Conservation (phyloP, 2,113 vertebrate species). For the Hydropotes inermis region DNA sequence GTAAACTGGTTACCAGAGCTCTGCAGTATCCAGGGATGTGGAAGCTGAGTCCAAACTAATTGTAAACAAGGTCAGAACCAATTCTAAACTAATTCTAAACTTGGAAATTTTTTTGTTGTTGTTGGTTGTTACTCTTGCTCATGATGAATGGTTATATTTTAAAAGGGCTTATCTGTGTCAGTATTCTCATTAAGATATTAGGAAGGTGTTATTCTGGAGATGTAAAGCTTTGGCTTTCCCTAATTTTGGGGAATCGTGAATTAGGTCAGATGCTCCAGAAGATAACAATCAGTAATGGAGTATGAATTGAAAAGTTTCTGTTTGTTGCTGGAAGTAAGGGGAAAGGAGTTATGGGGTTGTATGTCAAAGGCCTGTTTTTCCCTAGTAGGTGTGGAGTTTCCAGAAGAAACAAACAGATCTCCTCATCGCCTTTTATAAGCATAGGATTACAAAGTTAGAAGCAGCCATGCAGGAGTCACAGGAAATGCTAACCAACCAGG, state of each 20-base stretch:
- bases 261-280: slow-evolving; percentile 2
- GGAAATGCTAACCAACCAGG: slow-evolving; percentile 74
- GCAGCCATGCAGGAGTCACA: slow-evolving; percentile 81
- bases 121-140: not conserved
- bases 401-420: slow-evolving; percentile 87
- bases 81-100: not conserved
- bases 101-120: not conserved
- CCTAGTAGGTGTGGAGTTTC: slow-evolving; percentile 85
- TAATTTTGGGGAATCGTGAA: not conserved
- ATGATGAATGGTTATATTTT: slow-evolving; percentile 15
- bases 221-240: not conserved
- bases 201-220: not conserved
- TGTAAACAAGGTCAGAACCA: not conserved
- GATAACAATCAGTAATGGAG: slow-evolving; percentile 25
- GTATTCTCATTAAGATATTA: slow-evolving; percentile 18
- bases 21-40: not conserved
- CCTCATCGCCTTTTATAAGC: slow-evolving; percentile 82
- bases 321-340: slow-evolving; percentile 11
- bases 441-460: slow-evolving; percentile 82
- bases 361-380: slow-evolving; percentile 21
- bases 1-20: not conserved
- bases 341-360: not conserved
- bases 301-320: slow-evolving; percentile 10
- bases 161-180: not conserved
- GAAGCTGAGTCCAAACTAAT: not conserved